Conservation (phyloP, 2,113 vertebrate genomes). For the Mellivora capensis region DNA sequence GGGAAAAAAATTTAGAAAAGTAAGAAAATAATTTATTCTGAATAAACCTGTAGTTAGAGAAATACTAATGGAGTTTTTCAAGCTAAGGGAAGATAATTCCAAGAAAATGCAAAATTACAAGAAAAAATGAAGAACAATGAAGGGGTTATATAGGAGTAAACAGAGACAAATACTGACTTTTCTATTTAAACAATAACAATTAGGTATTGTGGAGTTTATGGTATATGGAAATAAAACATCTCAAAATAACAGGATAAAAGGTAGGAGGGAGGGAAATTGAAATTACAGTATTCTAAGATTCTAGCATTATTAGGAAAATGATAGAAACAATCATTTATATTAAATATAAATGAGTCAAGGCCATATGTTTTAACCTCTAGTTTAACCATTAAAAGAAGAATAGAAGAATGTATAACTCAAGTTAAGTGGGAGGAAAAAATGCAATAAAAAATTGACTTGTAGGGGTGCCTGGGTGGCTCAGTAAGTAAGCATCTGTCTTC, state of each 20-base stretch:
- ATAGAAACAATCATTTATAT: neutral
- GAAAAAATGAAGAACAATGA: neutral
- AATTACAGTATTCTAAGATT: neutral
- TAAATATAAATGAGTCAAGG: neutral
- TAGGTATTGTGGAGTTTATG: neutral
- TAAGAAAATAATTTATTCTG: neutral
- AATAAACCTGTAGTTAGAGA: neutral
- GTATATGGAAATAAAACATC: neutral
- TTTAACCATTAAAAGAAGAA: neutral
- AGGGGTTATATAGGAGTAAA: neutral
- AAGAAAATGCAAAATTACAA: neutral
- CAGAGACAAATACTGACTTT: neutral
- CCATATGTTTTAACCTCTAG: neutral
- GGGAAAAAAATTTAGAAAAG: neutral
- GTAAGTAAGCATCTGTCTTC: no score
- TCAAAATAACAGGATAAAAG: neutral
- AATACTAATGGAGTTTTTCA: neutral
- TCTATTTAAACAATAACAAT: neutral
- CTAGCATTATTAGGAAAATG: neutral
- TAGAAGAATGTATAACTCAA: neutral
- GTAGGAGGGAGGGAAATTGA: neutral
- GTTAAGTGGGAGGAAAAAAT: neutral
- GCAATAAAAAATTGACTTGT: neutral
- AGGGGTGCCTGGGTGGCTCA: no score
- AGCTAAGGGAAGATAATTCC: neutral